A percentile compares a stretch with the other conserved stretches of the same genome.
Conservation (phyloP, 2,113 vertebrate genomes). For the Dipodomys merriami region DNA sequence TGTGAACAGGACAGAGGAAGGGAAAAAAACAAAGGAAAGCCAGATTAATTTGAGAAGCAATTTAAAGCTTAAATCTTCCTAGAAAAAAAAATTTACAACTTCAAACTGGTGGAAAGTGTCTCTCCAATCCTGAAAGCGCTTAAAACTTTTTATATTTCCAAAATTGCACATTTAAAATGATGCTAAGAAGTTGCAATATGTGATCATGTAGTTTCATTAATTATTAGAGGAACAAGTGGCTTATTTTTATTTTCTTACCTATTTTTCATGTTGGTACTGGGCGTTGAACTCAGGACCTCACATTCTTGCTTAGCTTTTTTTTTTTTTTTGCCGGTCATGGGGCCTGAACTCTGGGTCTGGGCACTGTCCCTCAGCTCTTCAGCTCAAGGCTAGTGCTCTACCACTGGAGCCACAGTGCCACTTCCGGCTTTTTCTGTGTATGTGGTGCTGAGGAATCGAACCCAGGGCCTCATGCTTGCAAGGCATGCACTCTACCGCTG, state of each 20-base stretch:
- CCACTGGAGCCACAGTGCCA: too few species aligned
- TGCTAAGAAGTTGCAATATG: not conserved
- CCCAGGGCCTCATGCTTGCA: too few species aligned
- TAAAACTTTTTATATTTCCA: not conserved
- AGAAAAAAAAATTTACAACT: conserved; percentile 37
- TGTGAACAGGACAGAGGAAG: conserved; percentile 4
- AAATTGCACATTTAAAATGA: conserved; percentile 29
- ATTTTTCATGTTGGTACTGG: too few species aligned
- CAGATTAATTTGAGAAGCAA: not conserved
- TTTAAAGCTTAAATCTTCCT: conserved; percentile 27
- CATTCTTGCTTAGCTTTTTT: too few species aligned
- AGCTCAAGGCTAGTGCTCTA: too few species aligned
- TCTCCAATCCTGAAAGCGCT: conserved; percentile 12
- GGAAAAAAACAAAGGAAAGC: not conserved
- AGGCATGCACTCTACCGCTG: too few species aligned
- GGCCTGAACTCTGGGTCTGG: too few species aligned
- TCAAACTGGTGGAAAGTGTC: conserved; percentile 5
- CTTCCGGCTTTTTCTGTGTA: too few species aligned
- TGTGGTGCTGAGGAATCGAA: too few species aligned
- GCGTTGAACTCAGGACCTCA: too few species aligned
- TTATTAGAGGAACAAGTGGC: conserved; percentile 3
- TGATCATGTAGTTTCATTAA: not conserved
- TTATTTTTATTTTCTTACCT: not conserved
- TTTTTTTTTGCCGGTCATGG: too few species aligned
- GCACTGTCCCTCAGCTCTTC: too few species aligned